Percentiles rank a stretch among this genome's conserved stretches.
Evolutionary conservation across 2,113 vertebrate genomes (phyloP).

Genomic region (Fregetta grallaria): DNA sequence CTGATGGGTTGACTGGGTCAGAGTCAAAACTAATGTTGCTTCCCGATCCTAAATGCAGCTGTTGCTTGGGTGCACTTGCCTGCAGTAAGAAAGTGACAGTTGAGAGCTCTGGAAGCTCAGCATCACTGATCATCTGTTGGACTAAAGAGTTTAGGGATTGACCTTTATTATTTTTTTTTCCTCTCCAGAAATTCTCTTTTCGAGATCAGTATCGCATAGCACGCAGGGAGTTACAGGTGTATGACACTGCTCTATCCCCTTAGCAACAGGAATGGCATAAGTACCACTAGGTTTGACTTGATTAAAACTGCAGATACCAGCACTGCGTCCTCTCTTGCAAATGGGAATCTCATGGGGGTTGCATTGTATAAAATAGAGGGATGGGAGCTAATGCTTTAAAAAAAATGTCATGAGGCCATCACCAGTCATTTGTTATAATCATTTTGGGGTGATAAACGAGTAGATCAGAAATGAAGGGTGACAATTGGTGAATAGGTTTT

Average conservation of each 20-base stretch:
- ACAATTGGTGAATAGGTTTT: conserved; percentile 53
- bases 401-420: background rate
- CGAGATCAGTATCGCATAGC: fast-evolving
- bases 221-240: background rate
- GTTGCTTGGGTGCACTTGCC: background rate
- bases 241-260: background rate
- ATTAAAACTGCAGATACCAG: background rate
- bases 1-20: background rate
- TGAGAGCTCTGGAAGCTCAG: background rate
- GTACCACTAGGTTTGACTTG: background rate
- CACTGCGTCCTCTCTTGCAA: background rate
- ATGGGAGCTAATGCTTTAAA: background rate
- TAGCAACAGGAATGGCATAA: background rate
- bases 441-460: conserved; percentile 5
- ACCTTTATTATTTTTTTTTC: background rate
- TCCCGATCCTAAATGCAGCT: background rate
- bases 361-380: background rate
- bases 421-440: background rate
- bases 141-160: background rate
- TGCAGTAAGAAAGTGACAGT: background rate
- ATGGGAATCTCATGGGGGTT: background rate
- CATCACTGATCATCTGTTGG: background rate
- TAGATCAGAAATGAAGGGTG: conserved; percentile 6
- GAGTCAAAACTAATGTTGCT: background rate
- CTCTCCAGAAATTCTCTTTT: background rate